These are phyloP conservation scores for Osedax fenrisi DNA, from an alignment of 2,888 invertebrate genomes.

Conservation along the genomic window DNA sequence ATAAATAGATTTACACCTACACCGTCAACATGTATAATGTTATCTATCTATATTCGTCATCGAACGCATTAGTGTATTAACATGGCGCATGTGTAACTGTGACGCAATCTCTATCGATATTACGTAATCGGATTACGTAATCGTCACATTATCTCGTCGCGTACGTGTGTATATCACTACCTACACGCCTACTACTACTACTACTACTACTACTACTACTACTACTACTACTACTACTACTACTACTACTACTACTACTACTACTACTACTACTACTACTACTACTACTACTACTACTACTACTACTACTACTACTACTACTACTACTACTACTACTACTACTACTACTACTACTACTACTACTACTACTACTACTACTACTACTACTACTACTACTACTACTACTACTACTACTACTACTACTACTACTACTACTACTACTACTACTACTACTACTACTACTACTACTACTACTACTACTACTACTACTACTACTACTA, in stretches of 20 bases:
- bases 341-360: background rate
- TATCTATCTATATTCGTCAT: no score
- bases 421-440: conserved; percentile 26
- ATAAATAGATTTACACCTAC: no score
- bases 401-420: conserved; percentile 32
- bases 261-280: conserved; percentile 30
- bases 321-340: conserved; percentile 30
- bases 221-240: conserved; percentile 30
- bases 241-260: conserved; percentile 27
- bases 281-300: conserved; percentile 31
- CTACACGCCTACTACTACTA: background rate
- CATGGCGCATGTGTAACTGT: no score
- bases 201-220: conserved; percentile 30
- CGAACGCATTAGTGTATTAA: no score
- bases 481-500: background rate
- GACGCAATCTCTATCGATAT: no score
- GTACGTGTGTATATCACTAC: no score
- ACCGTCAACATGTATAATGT: no score
- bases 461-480: conserved; percentile 27
- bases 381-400: conserved; percentile 20
- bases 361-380: background rate
- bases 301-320: conserved; percentile 31
- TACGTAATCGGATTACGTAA: no score
- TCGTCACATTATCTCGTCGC: no score
- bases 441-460: conserved; percentile 24